These are phyloP conservation scores for Tenualosa thibaudeaui DNA, from an alignment of 2,797 vertebrate genomes.

Conservation along the genomic window DNA sequence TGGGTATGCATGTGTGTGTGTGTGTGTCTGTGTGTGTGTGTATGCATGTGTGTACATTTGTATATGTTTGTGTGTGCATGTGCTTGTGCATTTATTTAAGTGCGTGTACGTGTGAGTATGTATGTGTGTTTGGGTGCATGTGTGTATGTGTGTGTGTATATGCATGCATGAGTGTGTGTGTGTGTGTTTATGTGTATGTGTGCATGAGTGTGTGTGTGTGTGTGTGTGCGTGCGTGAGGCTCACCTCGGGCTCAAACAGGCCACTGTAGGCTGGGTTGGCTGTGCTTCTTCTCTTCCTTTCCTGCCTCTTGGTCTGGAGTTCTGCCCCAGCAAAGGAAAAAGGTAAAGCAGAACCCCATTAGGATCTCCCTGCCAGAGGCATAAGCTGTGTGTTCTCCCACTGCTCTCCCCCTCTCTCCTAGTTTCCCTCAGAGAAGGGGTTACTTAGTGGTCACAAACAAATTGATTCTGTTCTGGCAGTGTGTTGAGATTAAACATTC, in stretches of 20 bases:
- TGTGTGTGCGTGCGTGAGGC: not conserved
- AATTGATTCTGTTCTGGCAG: not conserved
- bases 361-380: not conserved
- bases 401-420: not conserved
- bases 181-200: not conserved
- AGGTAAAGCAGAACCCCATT: not conserved
- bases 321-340: conserved; percentile 68
- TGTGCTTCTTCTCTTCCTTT: conserved; percentile 94
- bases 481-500: not conserved
- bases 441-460: not conserved
- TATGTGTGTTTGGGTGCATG: not conserved
- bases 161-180: too few relatives aligned
- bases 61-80: not conserved
- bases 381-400: not conserved
- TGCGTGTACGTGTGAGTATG: not conserved
- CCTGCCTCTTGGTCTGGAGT: conserved; percentile 93
- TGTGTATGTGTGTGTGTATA: not conserved
- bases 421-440: not conserved
- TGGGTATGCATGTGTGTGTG: not conserved
- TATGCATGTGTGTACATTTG: not conserved
- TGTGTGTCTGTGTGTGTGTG: not conserved
- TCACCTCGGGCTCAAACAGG: conserved; percentile 91
- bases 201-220: not conserved
- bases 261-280: conserved; percentile 96
- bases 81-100: not conserved